A percentile compares a stretch with the other conserved stretches of the same genome.
phyloP scores from a whole-genome alignment of 2,888 invertebrate genomes.

The Pristionchus arcanus region DNA sequence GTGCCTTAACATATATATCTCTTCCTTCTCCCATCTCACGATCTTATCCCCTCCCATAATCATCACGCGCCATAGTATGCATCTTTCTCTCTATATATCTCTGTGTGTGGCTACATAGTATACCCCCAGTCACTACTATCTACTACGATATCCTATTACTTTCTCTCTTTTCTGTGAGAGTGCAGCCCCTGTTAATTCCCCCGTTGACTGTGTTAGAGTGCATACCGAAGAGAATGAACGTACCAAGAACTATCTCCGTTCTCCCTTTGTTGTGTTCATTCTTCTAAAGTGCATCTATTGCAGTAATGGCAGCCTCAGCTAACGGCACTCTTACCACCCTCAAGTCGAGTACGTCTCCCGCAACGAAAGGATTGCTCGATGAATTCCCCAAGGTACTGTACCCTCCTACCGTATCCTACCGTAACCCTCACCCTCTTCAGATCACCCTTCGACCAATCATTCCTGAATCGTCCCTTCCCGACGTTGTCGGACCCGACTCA shows the following conservation, averaged over 20 bases:
- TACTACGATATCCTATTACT: not conserved
- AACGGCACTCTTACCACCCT: constrained; percentile 39
- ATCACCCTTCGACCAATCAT: constrained; percentile 63
- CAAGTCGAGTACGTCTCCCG: not conserved
- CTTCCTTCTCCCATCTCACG: not conserved
- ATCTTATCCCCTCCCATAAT: not conserved
- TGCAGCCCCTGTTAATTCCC: not conserved
- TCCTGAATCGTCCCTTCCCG: constrained; percentile 66
- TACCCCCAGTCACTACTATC: not conserved
- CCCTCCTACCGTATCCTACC: not conserved
- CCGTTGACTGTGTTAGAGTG: not conserved
- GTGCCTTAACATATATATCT: too few species aligned
- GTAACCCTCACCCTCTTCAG: constrained; percentile 11
- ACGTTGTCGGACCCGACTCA: constrained; percentile 68
- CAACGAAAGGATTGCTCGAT: constrained; percentile 1
- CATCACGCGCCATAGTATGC: not conserved
- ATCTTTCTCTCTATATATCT: not conserved
- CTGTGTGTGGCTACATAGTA: not conserved
- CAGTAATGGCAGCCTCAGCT: constrained; percentile 48
- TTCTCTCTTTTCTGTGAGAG: not conserved
- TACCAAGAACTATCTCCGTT: not conserved
- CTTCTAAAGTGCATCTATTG: not conserved
- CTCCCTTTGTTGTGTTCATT: not conserved
- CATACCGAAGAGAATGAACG: not conserved
- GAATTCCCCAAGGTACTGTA: constrained; percentile 49